A percentile compares a stretch with the other conserved stretches of the same genome.
Evolutionary conservation across 2,888 invertebrate genomes (phyloP).

Genomic region (Sussaba pulchella): DNA sequence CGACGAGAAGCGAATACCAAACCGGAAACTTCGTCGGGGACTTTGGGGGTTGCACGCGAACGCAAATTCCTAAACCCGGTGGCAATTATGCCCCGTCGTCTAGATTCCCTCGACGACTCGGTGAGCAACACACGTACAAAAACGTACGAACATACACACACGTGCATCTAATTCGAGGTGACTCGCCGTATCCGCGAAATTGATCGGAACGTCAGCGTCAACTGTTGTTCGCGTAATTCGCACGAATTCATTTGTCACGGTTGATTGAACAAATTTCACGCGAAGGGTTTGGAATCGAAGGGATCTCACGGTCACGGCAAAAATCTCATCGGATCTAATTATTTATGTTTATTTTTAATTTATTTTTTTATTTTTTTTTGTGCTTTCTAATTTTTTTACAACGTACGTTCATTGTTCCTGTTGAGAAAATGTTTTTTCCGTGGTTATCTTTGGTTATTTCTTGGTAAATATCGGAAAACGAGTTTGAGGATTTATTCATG

Average conservation of each 20-base stretch:
- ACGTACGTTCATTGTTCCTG: no score
- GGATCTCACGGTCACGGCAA: no score
- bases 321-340: no score
- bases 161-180: neutral
- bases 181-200: constrained; percentile 17
- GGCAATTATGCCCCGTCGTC: constrained; percentile 61
- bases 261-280: neutral
- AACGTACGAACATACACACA: constrained; percentile 1
- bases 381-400: no score
- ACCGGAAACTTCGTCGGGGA: constrained; percentile 60
- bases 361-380: no score
- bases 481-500: no score
- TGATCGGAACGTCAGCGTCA: constrained; percentile 6
- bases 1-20: constrained; percentile 45
- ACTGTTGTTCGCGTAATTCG: neutral
- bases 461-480: no score
- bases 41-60: constrained; percentile 63
- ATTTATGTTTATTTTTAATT: no score
- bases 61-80: constrained; percentile 63
- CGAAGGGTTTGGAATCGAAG: no score
- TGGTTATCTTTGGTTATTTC: no score
- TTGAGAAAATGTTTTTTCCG: no score
- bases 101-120: constrained; percentile 22
- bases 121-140: no score
- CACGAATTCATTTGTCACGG: neutral